phyloP scores from a whole-genome alignment of 2,113 vertebrate species.

The Mesocricetus auratus region DNA sequence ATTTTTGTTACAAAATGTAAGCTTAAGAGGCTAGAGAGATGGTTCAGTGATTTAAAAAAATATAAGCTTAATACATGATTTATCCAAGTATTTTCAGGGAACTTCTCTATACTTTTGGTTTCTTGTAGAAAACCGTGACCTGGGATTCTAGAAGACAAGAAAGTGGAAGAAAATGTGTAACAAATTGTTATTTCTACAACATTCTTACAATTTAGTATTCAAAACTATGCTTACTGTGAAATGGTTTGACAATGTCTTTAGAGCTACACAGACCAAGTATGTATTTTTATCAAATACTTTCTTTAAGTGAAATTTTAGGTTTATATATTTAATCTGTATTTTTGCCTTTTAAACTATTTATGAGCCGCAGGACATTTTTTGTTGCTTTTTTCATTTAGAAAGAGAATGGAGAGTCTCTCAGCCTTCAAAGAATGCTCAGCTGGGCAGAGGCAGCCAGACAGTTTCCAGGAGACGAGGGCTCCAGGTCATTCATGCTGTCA shows the following conservation, averaged over 20 bases:
- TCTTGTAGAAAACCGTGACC: neutral
- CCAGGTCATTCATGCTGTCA: neutral
- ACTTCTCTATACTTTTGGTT: neutral
- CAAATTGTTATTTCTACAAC: constrained; percentile 36
- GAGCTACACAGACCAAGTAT: constrained; percentile 10
- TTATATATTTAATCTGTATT: neutral
- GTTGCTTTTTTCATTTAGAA: neutral
- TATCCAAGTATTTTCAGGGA: neutral
- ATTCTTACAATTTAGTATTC: constrained; percentile 48
- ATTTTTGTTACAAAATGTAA: neutral
- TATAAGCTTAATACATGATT: neutral
- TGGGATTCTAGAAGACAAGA: constrained; percentile 20
- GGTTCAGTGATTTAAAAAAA: too few relatives aligned
- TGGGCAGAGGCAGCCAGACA: neutral
- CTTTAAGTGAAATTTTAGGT: constrained; percentile 34
- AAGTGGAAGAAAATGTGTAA: neutral
- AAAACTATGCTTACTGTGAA: constrained; percentile 47
- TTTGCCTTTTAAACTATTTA: neutral
- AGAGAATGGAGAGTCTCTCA: neutral
- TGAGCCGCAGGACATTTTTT: neutral
- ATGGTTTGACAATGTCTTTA: neutral
- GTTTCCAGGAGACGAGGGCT: neutral
- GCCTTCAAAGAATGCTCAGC: neutral
- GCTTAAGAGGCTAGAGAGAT: too few relatives aligned
- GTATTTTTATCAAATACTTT: constrained; percentile 42